These are phyloP conservation scores for Macrochelys suwanniensis DNA, from an alignment of 2,797 vertebrate species.

Conservation along the genomic window DNA sequence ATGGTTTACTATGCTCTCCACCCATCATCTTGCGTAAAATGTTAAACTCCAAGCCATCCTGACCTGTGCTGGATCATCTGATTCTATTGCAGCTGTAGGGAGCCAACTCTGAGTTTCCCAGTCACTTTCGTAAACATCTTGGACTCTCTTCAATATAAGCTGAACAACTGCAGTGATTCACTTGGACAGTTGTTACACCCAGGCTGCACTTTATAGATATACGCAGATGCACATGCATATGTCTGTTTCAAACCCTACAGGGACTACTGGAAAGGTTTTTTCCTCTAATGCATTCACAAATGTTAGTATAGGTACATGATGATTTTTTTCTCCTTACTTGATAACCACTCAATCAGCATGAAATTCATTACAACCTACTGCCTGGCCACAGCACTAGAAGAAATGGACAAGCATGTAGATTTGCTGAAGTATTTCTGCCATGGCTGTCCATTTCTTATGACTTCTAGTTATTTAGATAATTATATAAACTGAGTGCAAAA, in stretches of 20 bases:
- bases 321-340: not conserved
- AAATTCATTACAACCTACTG: not conserved
- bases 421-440: not conserved
- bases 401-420: not conserved
- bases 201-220: not conserved
- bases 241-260: not conserved
- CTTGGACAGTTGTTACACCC: conserved; percentile 59
- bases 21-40: not conserved
- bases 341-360: not conserved
- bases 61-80: not conserved
- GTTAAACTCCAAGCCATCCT: conserved; percentile 6
- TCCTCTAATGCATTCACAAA: not conserved
- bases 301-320: not conserved
- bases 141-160: conserved; percentile 45
- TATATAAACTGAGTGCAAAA: not conserved
- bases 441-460: not conserved
- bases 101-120: conserved; percentile 24
- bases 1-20: not conserved
- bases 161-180: conserved; percentile 49
- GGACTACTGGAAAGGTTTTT: not conserved
- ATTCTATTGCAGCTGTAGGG: conserved; percentile 44
- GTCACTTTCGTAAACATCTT: conserved; percentile 52
- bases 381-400: not conserved
- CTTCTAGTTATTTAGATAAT: not conserved
- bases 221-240: not conserved